Evolutionary conservation across 2,113 vertebrate genomes (phyloP), one percentile per base, ranked within the genome.

Genomic region (Myotis yumanensis): DNA sequence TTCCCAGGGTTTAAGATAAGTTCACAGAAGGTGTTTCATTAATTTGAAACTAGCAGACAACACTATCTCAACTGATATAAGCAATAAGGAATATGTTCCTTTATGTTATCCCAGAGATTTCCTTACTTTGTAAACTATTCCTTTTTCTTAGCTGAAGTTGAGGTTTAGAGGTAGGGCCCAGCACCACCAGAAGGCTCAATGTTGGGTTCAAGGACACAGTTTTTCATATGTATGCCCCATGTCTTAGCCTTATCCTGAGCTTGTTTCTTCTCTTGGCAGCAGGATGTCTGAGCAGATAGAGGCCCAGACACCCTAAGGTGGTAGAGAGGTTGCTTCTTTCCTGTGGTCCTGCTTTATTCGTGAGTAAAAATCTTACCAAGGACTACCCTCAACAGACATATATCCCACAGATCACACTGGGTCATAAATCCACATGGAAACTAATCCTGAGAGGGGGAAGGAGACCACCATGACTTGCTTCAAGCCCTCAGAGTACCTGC

Each of bases 231-330:
- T 85, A 0, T 32, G 1, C 5, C 37, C 5, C 5, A 1, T 66
- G 11, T 73, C 75, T 84, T 25, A 35, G 7, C 0, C 10, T 62
- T 14, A 32, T 37, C 30, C 23, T 75, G 18, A 71, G 2, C 7
- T 15, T 43, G 9, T 37, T n/a, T 80, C 12, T 20, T 48, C 7
- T 35, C 5, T 51, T 25, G 22, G 4, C 72, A 37, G 6, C 32
- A 62, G 69, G 66, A 79, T 54, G 40, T 7, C 35, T 68, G 0
- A 7, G 35, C 15, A n/a, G 4, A 51, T 84, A 48, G 46, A 90
- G 32, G 66, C 20, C 30, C n/a, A 46, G 10, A 23, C 4, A 9
- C 0, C 3, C 15, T 48, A 1, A 11, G 1, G 35, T 10, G 68
- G 28, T 72, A 84, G 48, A 62, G 30, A 92, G 23, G 1, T 22